phyloP scores from a whole-genome alignment of 2,888 invertebrate species.

The Idaea straminata region DNA sequence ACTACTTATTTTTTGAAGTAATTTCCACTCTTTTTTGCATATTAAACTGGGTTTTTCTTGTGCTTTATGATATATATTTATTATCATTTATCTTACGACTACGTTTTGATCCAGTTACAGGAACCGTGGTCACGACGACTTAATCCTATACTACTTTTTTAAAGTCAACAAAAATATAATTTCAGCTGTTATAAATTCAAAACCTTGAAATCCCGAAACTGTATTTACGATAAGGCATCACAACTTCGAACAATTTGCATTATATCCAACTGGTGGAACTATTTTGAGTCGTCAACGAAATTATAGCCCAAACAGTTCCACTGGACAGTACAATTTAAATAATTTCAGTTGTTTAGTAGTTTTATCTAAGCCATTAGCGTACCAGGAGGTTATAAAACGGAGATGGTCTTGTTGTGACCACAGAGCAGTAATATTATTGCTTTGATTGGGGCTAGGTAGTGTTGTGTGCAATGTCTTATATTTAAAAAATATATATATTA shows the following conservation, averaged over 20 bases:
- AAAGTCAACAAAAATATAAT: too few species aligned
- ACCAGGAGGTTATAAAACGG: not conserved
- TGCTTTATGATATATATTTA: too few species aligned
- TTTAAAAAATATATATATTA: not conserved
- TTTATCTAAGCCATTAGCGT: constrained; percentile 10
- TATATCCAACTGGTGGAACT: not conserved
- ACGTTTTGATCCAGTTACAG: not conserved
- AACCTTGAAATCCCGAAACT: not conserved
- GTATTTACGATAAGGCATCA: not conserved
- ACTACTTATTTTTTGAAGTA: too few species aligned
- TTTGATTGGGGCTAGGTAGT: not conserved
- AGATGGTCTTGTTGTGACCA: not conserved
- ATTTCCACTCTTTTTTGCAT: too few species aligned
- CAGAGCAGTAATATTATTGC: too few species aligned
- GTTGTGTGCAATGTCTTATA: too few species aligned
- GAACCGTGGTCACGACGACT: not conserved
- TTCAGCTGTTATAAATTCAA: not conserved
- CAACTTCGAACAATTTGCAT: constrained; percentile 9
- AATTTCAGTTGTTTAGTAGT: constrained; percentile 20
- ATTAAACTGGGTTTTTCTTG: too few species aligned
- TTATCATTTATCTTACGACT: too few species aligned
- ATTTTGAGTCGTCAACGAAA: constrained; percentile 13
- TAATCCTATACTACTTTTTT: too few species aligned
- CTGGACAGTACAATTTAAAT: constrained; percentile 15
- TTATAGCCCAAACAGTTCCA: constrained; percentile 17